Evolutionary conservation across 2,797 vertebrate species (phyloP), one percentile per base, ranked within the genome.

Genomic region (Garrulus glandarius): DNA sequence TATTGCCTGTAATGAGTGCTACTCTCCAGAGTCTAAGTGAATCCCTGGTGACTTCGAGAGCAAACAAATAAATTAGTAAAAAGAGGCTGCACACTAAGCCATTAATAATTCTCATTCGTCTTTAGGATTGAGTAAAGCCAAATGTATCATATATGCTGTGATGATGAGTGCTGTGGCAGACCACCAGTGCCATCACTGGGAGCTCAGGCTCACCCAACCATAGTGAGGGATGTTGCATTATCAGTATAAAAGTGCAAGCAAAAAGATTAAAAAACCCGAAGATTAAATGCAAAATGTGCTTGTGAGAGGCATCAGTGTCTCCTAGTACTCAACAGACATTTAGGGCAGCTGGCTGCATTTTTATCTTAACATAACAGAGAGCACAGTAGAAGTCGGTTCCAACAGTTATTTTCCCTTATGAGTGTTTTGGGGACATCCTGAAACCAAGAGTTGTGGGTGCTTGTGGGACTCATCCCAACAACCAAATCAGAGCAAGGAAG

Each of bases 281-380:
- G 36, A 55, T 86, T 46, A 50, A 85, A 36, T 80, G 43, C 49
- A 36, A 75, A 92, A 75, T 34, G 15, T 89, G 39, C 43, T 85
- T 1, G 0, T 63, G 57, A 59, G 53, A 63, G 65, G 36, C 36
- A 36, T 22, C 46, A 32, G 27, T 77, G 78, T 63, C 20, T 60
- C 68, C 36, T 17, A 30, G 39, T 37, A 22, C 65, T 84, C 0
- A 0, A 20, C 60, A 79, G 83, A 32, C 6, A 5, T 1, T 3
- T 11, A 2, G 64, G 49, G n/a, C 44, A 81, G 70, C 61, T 64
- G 52, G 74, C 76, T 60, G 9, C 13, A 4, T 47, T 79, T 87
- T 71, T 30, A 7, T 74, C 44, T 91, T 85, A 49, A 34, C 32
- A 18, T 20, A 44, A 36, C 29, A 53, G 60, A 68, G 50, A 30